A percentile compares a stretch with the other conserved stretches of the same genome.
These are phyloP conservation scores for Corbicula japonica DNA, from an alignment of 2,888 invertebrate genomes.

Conservation along the genomic window DNA sequence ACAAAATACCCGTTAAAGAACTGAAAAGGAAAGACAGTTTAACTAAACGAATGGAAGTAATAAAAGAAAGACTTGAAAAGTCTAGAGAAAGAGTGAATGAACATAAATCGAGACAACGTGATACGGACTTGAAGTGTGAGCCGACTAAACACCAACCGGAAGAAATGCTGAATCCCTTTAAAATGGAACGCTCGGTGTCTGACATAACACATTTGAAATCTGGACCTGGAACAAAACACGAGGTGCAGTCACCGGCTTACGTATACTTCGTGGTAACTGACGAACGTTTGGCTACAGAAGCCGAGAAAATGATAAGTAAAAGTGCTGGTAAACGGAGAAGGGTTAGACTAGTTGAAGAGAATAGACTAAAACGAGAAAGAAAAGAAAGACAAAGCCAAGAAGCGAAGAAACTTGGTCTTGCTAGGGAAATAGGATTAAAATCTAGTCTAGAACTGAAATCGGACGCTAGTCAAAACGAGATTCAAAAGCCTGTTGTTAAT, in stretches of 20 bases:
- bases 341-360: conserved; percentile 47
- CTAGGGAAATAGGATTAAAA: conserved; percentile 63
- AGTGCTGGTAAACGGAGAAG: conserved; percentile 52
- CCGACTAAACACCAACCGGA: conserved; percentile 22
- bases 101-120: conserved; percentile 19
- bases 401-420: conserved; percentile 54
- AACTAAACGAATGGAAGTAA: conserved; percentile 68
- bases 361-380: conserved; percentile 33
- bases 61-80: conserved; percentile 68
- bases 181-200: conserved; percentile 49
- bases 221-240: conserved; percentile 2
- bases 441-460: conserved; percentile 30
- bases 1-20: conserved; percentile 44
- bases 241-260: conserved; percentile 54
- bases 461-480: conserved; percentile 2
- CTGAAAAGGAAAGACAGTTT: conserved; percentile 46
- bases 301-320: conserved; percentile 36
- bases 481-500: conserved; percentile 40
- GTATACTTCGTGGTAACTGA: conserved; percentile 73
- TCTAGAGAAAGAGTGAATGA: conserved; percentile 67
- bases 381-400: conserved; percentile 39
- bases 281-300: conserved; percentile 20
- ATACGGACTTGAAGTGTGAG: conserved; percentile 39
- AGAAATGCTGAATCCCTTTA: conserved; percentile 19
- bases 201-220: conserved; percentile 25